phyloP scores from a whole-genome alignment of 2,888 invertebrate genomes.

The Drosophila mayaguana region DNA sequence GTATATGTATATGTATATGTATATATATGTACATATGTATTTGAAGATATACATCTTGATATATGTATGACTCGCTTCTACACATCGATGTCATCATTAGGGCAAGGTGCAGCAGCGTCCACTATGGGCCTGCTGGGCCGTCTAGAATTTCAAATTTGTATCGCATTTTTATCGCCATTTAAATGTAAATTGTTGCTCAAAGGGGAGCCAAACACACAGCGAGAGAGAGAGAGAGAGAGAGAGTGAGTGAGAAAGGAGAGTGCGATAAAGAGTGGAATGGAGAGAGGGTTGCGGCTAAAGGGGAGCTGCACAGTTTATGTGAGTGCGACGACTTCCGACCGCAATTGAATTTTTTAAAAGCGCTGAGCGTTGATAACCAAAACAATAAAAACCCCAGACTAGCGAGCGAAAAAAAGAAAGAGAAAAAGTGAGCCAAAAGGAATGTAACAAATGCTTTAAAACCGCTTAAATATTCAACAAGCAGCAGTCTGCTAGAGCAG shows the following conservation, averaged over 20 bases:
- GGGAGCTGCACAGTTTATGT: slow-evolving; percentile 67
- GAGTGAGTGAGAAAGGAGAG: not conserved
- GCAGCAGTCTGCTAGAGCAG: slow-evolving; percentile 34
- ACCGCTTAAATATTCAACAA: slow-evolving; percentile 81
- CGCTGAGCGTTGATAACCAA: slow-evolving; percentile 81
- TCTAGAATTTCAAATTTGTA: slow-evolving; percentile 79
- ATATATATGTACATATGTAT: not conserved
- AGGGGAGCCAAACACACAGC: slow-evolving; percentile 38
- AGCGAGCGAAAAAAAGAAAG: slow-evolving; percentile 17
- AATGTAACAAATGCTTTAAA: slow-evolving; percentile 75
- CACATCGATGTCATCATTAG: slow-evolving; percentile 63
- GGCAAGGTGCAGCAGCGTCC: slow-evolving; percentile 50
- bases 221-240: not conserved
- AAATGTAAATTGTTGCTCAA: slow-evolving; percentile 74
- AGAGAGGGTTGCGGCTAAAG: not conserved
- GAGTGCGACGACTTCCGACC: slow-evolving; percentile 81
- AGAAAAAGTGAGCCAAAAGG: slow-evolving; percentile 5
- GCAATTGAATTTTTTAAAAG: slow-evolving; percentile 82
- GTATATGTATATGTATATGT: not conserved
- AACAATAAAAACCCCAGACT: slow-evolving; percentile 73
- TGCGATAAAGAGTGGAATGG: not conserved
- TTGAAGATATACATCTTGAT: not conserved
- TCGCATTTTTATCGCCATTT: slow-evolving; percentile 79
- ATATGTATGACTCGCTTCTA: not conserved
- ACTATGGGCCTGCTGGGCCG: slow-evolving; percentile 36